These are phyloP conservation scores for Emberiza fucata DNA, from an alignment of 2,113 vertebrate genomes.

Conservation along the genomic window DNA sequence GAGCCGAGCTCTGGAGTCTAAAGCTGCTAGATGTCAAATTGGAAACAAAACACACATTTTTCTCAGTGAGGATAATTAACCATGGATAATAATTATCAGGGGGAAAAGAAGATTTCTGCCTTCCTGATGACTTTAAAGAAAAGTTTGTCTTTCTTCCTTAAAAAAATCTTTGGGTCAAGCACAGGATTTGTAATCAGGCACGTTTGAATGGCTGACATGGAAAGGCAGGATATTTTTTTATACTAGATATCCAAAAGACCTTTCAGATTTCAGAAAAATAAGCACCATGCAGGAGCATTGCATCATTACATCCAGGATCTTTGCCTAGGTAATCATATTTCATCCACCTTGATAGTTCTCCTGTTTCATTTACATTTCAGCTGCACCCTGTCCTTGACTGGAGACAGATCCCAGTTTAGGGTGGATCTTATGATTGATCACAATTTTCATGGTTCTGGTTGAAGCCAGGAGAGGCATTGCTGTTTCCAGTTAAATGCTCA, in stretches of 20 bases:
- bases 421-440: fast-evolving
- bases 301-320: background rate
- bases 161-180: background rate
- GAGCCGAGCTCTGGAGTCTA: fast-evolving
- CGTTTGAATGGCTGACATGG: background rate
- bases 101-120: background rate
- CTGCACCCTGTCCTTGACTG: background rate
- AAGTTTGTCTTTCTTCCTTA: background rate
- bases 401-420: background rate
- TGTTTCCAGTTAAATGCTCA: background rate
- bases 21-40: background rate
- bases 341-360: background rate
- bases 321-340: background rate
- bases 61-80: background rate
- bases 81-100: background rate
- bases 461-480: background rate
- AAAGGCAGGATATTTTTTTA: background rate
- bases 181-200: background rate
- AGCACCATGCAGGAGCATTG: background rate
- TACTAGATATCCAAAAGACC: background rate
- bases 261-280: background rate
- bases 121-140: background rate
- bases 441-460: background rate
- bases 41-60: background rate
- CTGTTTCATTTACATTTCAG: background rate